A percentile compares a stretch with the other conserved stretches of the same genome.
Conservation (phyloP, 2,113 vertebrate species). For the Dasyprocta punctata region DNA sequence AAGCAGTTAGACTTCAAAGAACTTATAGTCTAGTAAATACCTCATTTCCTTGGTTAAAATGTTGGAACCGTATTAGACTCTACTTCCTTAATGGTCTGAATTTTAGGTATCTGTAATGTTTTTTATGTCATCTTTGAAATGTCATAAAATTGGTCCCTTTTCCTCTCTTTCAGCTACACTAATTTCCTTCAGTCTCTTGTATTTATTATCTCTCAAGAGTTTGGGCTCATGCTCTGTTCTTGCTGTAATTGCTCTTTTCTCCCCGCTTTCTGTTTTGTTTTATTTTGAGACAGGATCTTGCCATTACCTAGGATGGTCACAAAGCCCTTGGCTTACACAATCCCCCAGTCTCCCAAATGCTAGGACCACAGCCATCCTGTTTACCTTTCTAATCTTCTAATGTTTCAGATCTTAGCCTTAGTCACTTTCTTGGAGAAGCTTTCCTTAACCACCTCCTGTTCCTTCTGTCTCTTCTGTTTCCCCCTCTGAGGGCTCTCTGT, state of each 20-base stretch:
- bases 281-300: background rate
- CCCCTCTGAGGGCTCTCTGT: background rate
- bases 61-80: background rate
- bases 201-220: background rate
- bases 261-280: background rate
- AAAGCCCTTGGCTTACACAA: background rate
- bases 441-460: background rate
- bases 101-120: background rate
- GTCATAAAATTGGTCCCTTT: background rate
- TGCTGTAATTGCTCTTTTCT: background rate
- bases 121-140: background rate
- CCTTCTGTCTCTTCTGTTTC: background rate
- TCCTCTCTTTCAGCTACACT: background rate
- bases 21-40: background rate
- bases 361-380: background rate
- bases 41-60: constrained; percentile 33
- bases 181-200: background rate
- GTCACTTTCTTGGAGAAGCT: background rate
- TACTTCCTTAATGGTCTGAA: background rate
- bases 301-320: background rate
- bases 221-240: background rate
- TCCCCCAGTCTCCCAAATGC: background rate
- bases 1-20: background rate
- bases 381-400: background rate
- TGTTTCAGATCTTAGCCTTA: background rate